Evolutionary conservation across 2,113 vertebrate species (phyloP).

Genomic region (Pachycephala philippinensis): DNA sequence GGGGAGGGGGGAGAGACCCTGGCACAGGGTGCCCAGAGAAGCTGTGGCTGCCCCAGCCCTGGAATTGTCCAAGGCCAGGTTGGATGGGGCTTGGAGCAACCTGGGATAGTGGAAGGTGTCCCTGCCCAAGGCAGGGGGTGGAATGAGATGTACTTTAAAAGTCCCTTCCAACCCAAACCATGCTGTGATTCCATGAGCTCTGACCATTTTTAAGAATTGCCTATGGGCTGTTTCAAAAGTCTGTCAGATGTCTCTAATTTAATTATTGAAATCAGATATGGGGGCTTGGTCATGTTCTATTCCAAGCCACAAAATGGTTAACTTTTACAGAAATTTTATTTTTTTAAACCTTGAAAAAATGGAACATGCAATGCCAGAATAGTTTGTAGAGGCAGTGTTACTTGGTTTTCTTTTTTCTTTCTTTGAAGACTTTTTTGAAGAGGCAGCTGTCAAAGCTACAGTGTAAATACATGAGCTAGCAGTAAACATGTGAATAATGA

Average conservation of each 20-base stretch:
- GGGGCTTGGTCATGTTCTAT: neutral
- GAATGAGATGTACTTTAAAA: neutral
- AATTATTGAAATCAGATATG: neutral
- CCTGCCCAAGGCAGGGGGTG: neutral
- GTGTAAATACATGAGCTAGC: neutral
- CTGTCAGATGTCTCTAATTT: neutral
- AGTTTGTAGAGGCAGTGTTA: neutral
- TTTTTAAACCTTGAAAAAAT: neutral
- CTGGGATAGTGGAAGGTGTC: neutral
- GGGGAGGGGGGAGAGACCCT: too few species aligned
- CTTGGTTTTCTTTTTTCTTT: neutral
- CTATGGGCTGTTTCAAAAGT: neutral
- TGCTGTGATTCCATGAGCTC: neutral
- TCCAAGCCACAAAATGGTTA: neutral
- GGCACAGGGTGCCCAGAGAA: neutral
- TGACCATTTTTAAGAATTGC: neutral
- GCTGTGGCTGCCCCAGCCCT: neutral
- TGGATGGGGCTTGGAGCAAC: neutral
- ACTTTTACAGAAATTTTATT: neutral
- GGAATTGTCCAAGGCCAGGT: neutral
- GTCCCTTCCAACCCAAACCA: neutral
- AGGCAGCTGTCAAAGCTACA: neutral
- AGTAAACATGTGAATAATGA: neutral
- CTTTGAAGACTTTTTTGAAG: neutral
- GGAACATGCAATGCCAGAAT: neutral